Percentiles rank a stretch among this genome's conserved stretches.
Conservation (phyloP, 2,888 invertebrate genomes). For the Dione vanillae region DNA sequence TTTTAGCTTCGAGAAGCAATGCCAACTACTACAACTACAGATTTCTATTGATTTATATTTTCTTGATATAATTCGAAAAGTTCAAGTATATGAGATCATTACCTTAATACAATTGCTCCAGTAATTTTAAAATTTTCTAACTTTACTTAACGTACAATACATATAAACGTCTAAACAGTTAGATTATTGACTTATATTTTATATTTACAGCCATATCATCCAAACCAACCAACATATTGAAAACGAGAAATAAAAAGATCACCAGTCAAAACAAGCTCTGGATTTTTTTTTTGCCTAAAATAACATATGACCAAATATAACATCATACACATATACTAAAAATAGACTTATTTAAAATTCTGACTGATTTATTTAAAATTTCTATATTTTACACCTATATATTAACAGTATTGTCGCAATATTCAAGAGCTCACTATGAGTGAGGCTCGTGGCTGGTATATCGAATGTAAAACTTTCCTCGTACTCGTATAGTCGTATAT, state of each 20-base stretch:
- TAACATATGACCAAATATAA: not conserved
- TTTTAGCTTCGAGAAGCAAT: constrained; percentile 22
- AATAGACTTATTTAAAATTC: no score
- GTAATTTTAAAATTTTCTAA: not conserved
- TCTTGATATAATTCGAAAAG: constrained; percentile 9
- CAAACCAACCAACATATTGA: no score
- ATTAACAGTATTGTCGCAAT: not conserved
- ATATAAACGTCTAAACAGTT: not conserved
- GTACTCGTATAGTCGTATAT: constrained; percentile 42
- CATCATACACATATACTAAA: constrained; percentile 3
- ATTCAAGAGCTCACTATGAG: constrained; percentile 4
- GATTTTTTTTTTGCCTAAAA: not conserved
- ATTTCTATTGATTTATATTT: constrained; percentile 10
- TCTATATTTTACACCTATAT: not conserved
- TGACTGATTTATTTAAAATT: not conserved
- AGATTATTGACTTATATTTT: not conserved
- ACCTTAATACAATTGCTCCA: no score
- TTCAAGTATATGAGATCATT: constrained; percentile 20
- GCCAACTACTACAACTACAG: no score
- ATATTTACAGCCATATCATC: not conserved
- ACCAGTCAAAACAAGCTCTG: not conserved
- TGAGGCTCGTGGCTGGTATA: constrained; percentile 2
- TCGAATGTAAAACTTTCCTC: constrained; percentile 42
- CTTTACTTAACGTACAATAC: not conserved
- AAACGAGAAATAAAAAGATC: no score